Percentiles rank a stretch among this genome's conserved stretches.
These are phyloP conservation scores for Candidula unifasciata DNA, from an alignment of 2,888 invertebrate species.

Conservation along the genomic window DNA sequence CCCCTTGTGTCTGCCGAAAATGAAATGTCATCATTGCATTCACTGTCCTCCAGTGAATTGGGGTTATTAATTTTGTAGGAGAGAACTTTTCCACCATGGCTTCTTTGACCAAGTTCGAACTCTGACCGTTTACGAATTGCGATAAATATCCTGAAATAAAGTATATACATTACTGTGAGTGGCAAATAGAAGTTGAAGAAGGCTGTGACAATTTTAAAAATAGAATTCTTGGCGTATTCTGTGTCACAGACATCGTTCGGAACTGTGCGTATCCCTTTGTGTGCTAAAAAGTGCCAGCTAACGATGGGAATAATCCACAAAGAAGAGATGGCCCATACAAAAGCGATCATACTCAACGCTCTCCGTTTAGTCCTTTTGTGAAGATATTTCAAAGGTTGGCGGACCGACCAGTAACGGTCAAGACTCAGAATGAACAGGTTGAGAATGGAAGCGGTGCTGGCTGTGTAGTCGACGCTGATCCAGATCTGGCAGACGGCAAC, in stretches of 20 bases:
- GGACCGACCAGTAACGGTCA: constrained; percentile 80
- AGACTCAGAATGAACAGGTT: constrained; percentile 80
- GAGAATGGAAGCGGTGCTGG: constrained; percentile 82
- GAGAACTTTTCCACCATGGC: constrained; percentile 56
- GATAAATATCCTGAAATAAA: constrained; percentile 79
- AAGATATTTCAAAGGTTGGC: constrained; percentile 79
- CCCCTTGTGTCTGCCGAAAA: neutral
- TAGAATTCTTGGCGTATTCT: constrained; percentile 79
- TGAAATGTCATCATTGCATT: constrained; percentile 51
- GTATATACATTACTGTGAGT: constrained; percentile 79
- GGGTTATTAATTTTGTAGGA: constrained; percentile 52
- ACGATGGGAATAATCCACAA: constrained; percentile 80
- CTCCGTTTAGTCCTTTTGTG: constrained; percentile 79
- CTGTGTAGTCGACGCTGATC: constrained; percentile 82
- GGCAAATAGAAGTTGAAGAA: constrained; percentile 80
- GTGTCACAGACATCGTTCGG: constrained; percentile 79
- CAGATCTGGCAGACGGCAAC: constrained; percentile 81
- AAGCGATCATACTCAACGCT: constrained; percentile 79
- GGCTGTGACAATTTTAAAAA: constrained; percentile 80
- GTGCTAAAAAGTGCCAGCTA: constrained; percentile 79
- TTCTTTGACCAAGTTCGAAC: constrained; percentile 75
- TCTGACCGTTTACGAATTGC: constrained; percentile 79
- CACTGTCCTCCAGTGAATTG: constrained; percentile 55
- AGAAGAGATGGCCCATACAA: constrained; percentile 79
- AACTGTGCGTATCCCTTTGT: constrained; percentile 71